Evolutionary conservation across 1,140 invertebrate species (phyloP).

Genomic region (Eubasilissa regina): DNA sequence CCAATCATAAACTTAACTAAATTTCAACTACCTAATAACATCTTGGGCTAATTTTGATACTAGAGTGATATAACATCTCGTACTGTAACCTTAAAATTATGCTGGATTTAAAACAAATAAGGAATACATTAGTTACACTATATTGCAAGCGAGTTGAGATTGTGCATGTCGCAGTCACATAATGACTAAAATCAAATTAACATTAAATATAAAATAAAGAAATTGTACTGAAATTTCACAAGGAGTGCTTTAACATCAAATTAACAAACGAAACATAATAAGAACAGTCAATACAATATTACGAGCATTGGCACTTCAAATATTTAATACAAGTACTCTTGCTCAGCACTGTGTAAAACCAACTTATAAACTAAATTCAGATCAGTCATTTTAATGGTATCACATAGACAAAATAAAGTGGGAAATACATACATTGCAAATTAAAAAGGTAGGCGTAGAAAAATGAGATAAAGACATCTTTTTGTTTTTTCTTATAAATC

Average conservation of each 20-base stretch:
- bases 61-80: constrained; percentile 73
- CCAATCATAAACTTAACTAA: constrained; percentile 74
- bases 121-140: constrained; percentile 68
- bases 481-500: constrained; percentile 3
- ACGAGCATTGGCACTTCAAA: constrained; percentile 75
- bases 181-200: constrained; percentile 55
- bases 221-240: constrained; percentile 62
- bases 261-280: constrained; percentile 59
- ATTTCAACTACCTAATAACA: constrained; percentile 71
- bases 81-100: constrained; percentile 75
- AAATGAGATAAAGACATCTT: constrained; percentile 38
- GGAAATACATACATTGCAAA: constrained; percentile 61
- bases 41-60: constrained; percentile 75
- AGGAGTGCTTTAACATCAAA: constrained; percentile 58
- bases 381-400: constrained; percentile 75
- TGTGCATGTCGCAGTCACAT: constrained; percentile 65
- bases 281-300: constrained; percentile 72
- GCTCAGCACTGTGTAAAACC: constrained; percentile 73
- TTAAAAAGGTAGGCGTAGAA: background rate
- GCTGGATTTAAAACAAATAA: constrained; percentile 70
- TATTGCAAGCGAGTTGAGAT: constrained; percentile 74
- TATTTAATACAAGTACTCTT: constrained; percentile 73
- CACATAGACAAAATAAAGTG: constrained; percentile 70
- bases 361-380: constrained; percentile 76
- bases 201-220: constrained; percentile 57